phyloP scores from a whole-genome alignment of 2,888 invertebrate genomes.

The Artemia sp. region DNA sequence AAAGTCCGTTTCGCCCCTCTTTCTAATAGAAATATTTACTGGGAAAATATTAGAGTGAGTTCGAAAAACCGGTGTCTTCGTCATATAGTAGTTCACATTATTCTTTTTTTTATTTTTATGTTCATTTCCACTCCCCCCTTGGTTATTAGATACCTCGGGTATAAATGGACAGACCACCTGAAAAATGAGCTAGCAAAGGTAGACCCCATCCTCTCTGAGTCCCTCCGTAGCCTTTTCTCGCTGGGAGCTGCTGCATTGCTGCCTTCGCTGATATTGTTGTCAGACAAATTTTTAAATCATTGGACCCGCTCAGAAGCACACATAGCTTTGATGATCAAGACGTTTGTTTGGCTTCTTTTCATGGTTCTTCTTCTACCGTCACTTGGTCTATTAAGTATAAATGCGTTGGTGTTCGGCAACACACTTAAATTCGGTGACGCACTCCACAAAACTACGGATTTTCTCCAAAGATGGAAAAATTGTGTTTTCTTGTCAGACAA shows the following conservation, averaged over 20 bases:
- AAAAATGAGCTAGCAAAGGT: too few species aligned
- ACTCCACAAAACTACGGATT: too few species aligned
- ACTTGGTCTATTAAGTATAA: constrained; percentile 56
- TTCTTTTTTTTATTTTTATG: constrained; percentile 26
- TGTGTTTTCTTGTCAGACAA: constrained; percentile 88
- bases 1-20: too few species aligned
- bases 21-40: too few species aligned
- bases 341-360: constrained; percentile 66
- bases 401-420: constrained; percentile 18
- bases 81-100: too few species aligned
- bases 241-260: constrained; percentile 77
- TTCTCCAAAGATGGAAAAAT: constrained; percentile 42
- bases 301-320: constrained; percentile 87
- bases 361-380: constrained; percentile 90
- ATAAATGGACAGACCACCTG: too few species aligned
- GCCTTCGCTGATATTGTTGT: constrained; percentile 75
- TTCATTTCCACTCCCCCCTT: too few species aligned
- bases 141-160: too few species aligned
- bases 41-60: too few species aligned
- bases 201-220: constrained; percentile 58
- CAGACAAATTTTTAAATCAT: constrained; percentile 76
- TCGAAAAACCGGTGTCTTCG: too few species aligned
- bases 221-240: constrained; percentile 69
- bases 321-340: constrained; percentile 81
- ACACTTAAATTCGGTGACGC: too few species aligned